phyloP scores from a whole-genome alignment of 2,113 vertebrate genomes.

The Tragelaphus buxtoni region DNA sequence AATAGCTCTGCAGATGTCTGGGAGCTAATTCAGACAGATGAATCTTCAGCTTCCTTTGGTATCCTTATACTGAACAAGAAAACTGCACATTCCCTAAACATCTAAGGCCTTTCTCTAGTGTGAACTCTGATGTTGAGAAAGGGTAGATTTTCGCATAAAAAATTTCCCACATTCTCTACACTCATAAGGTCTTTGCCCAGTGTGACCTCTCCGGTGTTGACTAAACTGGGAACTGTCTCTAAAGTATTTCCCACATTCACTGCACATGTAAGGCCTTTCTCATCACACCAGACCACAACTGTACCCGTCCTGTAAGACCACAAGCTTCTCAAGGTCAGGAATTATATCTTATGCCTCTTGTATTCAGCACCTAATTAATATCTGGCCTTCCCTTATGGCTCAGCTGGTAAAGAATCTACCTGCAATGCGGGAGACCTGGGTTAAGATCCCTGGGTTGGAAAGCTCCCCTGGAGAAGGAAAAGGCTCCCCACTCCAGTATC shows the following conservation, averaged over 20 bases:
- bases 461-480: background rate
- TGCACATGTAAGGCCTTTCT: background rate
- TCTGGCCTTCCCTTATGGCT: background rate
- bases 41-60: background rate
- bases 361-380: background rate
- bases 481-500: background rate
- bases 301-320: background rate
- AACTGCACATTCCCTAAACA: background rate
- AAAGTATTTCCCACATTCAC: slow-evolving; percentile 16
- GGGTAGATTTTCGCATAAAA: background rate
- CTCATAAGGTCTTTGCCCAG: background rate
- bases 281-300: background rate
- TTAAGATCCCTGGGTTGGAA: background rate
- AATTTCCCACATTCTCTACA: background rate
- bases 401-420: background rate
- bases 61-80: background rate
- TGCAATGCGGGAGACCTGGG: background rate
- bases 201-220: background rate
- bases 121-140: background rate
- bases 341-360: background rate
- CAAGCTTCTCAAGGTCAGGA: background rate
- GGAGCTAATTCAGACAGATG: background rate
- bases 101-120: background rate
- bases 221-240: background rate
- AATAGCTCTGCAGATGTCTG: background rate